Evolutionary conservation across 2,888 invertebrate genomes (phyloP), one percentile per base, ranked within the genome.

Genomic region (Protula sp.): DNA sequence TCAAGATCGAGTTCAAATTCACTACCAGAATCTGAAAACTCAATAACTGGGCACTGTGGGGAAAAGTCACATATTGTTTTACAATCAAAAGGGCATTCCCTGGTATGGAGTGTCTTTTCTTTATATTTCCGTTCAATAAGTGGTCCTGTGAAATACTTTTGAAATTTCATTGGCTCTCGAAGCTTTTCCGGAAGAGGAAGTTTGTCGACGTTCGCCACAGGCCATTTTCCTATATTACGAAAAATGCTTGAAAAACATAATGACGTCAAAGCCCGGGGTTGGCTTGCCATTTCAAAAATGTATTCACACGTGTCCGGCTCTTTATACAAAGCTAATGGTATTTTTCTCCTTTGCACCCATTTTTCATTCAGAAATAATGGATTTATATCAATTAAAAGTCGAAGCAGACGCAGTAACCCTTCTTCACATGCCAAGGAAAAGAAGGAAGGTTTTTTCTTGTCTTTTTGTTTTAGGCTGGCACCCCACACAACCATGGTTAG

Each of bases 31-130:
- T 59, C 59, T 24, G 29, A 30, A 38, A 63, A 61, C 51, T 77
- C 76, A 3, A 77, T 66, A 2, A 70, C 70, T 1, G 72, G 72
- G 59, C 76, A 76, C 29, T 71, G 66, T 47, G 62, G 61, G 31
- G 64, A 60, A 9, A 14, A 4, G 0, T 68, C 54, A 63, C 76
- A 76, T 3, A 64, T 59, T 2, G 69, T 62, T 2, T 69, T 66
- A 59, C 77, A 77, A 48, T 76, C 73, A 55, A 67, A 72, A 2
- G 76, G 76, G 59, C 77, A 77, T n/a, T 72, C 71, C 14, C 61
- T 60, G 2, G 64, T 38, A 38, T 70, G 64, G 22, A 76, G 60
- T 0, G 66, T 61, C 2, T 63, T 65, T 54, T 67, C 56, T 2
- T 54, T 30, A 59, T 70, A 76, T 57, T 38, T 38, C 19, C 38